Evolutionary conservation across 1,140 invertebrate genomes (phyloP).

Genomic region (Anthonomus grandis): DNA sequence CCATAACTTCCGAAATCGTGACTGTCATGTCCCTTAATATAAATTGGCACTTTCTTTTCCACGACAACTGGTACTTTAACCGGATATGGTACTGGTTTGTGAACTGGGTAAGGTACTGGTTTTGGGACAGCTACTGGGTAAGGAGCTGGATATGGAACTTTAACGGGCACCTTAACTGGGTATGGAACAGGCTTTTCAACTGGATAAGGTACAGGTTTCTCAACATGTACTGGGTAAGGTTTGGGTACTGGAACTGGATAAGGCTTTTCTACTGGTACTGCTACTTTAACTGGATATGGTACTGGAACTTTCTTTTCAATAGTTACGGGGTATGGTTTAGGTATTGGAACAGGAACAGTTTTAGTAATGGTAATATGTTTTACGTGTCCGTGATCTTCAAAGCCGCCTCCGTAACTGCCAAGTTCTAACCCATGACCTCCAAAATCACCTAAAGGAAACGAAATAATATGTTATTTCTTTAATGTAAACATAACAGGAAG

Average conservation of each 20-base stretch:
- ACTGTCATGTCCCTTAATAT: constrained; percentile 30
- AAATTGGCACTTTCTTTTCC: constrained; percentile 39
- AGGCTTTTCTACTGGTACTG: constrained; percentile 48
- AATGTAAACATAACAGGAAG: too few relatives aligned
- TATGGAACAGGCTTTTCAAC: constrained; percentile 46
- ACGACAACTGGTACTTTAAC: constrained; percentile 44
- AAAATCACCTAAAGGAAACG: constrained; percentile 19
- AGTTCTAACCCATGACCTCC: constrained; percentile 27
- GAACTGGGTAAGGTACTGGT: constrained; percentile 45
- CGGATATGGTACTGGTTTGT: constrained; percentile 47
- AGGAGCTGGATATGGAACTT: constrained; percentile 42
- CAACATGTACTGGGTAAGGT: constrained; percentile 56
- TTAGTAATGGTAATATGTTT: constrained; percentile 43
- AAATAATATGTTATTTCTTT: background rate
- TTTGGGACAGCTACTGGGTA: constrained; percentile 45
- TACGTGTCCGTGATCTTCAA: constrained; percentile 21
- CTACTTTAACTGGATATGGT: constrained; percentile 52
- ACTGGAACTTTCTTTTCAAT: constrained; percentile 45
- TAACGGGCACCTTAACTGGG: constrained; percentile 45
- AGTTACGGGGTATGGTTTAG: constrained; percentile 41
- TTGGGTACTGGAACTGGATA: constrained; percentile 53
- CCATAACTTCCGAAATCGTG: constrained; percentile 18
- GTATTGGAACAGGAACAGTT: constrained; percentile 41
- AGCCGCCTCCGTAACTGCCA: constrained; percentile 19
- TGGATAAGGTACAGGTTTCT: constrained; percentile 44